phyloP scores from a whole-genome alignment of 1,140 invertebrate species.

The Episyrphus balteatus region DNA sequence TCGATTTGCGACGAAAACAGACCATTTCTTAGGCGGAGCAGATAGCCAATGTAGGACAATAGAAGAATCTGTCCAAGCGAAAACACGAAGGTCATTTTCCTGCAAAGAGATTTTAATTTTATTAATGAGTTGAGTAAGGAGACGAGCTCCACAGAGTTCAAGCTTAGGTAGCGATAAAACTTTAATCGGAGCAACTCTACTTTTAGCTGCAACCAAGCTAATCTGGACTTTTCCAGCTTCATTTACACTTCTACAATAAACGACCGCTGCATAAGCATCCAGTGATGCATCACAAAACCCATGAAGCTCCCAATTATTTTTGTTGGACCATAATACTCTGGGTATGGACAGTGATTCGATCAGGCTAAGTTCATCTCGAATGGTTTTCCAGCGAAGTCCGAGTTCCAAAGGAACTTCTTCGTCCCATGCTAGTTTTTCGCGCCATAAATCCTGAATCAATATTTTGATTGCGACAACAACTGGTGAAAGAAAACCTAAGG shows the following conservation, averaged over 20 bases:
- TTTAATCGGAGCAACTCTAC: constrained; percentile 7
- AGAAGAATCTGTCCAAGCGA: constrained; percentile 7
- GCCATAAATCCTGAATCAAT: constrained; percentile 31
- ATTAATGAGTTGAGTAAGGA: constrained; percentile 5
- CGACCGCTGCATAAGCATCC: too few relatives aligned
- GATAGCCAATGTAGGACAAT: constrained; percentile 10
- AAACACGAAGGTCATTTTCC: neutral
- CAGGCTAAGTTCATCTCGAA: neutral
- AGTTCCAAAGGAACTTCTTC: constrained; percentile 5
- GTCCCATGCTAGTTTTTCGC: constrained; percentile 29
- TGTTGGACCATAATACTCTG: neutral
- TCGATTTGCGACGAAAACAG: constrained; percentile 24
- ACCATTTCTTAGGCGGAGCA: constrained; percentile 4
- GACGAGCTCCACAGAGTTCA: constrained; percentile 10
- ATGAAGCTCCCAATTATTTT: neutral
- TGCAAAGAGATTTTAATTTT: constrained; percentile 1
- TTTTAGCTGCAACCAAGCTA: constrained; percentile 8
- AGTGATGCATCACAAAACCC: neutral
- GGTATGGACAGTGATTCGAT: neutral
- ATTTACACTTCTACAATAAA: too few relatives aligned
- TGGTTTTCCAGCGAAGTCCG: neutral
- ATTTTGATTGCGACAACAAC: constrained; percentile 29
- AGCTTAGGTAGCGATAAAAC: constrained; percentile 7
- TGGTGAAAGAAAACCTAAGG: constrained; percentile 28
- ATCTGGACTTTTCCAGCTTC: too few relatives aligned